A percentile compares a stretch with the other conserved stretches of the same genome.
Evolutionary conservation across 2,888 invertebrate genomes (phyloP).

Genomic region (Cheilosia variabilis): DNA sequence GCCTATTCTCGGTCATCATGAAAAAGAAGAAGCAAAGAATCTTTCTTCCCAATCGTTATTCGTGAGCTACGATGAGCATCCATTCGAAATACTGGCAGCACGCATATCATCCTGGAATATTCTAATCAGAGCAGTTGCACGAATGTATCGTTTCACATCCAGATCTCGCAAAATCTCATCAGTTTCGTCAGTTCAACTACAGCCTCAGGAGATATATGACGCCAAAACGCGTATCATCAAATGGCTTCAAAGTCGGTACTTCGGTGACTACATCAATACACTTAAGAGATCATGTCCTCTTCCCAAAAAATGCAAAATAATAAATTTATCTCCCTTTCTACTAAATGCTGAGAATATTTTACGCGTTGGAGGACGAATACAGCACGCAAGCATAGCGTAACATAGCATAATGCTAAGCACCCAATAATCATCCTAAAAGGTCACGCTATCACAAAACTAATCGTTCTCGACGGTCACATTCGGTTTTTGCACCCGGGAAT

Average conservation of each 20-base stretch:
- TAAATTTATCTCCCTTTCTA: not conserved
- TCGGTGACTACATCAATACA: not conserved
- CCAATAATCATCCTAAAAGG: not conserved
- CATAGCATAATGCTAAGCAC: not conserved
- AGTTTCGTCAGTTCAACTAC: not conserved
- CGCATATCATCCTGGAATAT: not conserved
- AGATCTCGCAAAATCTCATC: not conserved
- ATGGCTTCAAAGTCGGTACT: not conserved
- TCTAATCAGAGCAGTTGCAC: not conserved
- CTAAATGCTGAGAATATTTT: not conserved
- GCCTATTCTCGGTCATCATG: not conserved
- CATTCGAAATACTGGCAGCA: not conserved
- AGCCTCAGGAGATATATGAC: not conserved
- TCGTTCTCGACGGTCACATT: not conserved
- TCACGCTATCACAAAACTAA: slow-evolving; percentile 8
- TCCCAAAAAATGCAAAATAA: not conserved
- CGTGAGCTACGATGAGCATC: not conserved
- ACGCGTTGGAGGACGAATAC: not conserved
- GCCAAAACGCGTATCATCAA: not conserved
- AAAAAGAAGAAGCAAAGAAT: not conserved
- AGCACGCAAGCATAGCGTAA: not conserved
- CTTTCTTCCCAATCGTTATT: not conserved
- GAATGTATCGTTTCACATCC: not conserved
- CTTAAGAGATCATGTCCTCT: not conserved
- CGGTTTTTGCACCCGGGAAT: not conserved